Conservation (phyloP, 2,797 vertebrate species). For the Tauraco hartlaubi region DNA sequence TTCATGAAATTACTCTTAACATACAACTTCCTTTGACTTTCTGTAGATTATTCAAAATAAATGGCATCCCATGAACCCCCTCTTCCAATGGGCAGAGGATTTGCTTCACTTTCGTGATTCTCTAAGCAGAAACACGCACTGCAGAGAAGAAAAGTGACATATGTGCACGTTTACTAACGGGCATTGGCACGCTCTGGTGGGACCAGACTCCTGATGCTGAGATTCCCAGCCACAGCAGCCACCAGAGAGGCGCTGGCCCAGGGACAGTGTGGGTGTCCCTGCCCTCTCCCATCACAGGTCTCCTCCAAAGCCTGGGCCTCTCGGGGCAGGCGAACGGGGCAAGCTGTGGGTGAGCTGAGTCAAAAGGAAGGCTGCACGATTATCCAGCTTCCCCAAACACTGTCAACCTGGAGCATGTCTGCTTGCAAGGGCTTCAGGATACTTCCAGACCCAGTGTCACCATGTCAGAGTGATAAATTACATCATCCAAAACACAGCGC, state of each 20-base stretch:
- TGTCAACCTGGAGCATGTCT: not conserved
- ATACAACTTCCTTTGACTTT: constrained; percentile 21
- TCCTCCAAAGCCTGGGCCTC: not conserved
- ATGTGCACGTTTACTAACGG: accelerated
- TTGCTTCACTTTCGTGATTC: not conserved
- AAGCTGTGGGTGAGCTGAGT: not conserved
- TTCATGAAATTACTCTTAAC: constrained; percentile 1
- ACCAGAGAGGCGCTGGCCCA: not conserved
- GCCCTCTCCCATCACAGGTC: not conserved
- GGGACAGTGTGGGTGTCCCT: accelerated
- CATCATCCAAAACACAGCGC: not conserved
- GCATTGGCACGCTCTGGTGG: accelerated
- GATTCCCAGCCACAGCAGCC: not conserved
- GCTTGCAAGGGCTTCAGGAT: not conserved
- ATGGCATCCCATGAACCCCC: not conserved
- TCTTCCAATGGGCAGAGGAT: not conserved
- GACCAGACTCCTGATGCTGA: not conserved
- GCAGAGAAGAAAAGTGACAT: not conserved
- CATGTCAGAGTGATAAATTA: not conserved
- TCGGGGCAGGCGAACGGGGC: not conserved
- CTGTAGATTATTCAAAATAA: constrained; percentile 18
- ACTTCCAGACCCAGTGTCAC: not conserved
- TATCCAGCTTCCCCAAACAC: not conserved
- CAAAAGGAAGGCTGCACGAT: not conserved
- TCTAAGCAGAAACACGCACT: accelerated